phyloP scores from a whole-genome alignment of 2,797 vertebrate genomes.

The Macrochelys suwanniensis region DNA sequence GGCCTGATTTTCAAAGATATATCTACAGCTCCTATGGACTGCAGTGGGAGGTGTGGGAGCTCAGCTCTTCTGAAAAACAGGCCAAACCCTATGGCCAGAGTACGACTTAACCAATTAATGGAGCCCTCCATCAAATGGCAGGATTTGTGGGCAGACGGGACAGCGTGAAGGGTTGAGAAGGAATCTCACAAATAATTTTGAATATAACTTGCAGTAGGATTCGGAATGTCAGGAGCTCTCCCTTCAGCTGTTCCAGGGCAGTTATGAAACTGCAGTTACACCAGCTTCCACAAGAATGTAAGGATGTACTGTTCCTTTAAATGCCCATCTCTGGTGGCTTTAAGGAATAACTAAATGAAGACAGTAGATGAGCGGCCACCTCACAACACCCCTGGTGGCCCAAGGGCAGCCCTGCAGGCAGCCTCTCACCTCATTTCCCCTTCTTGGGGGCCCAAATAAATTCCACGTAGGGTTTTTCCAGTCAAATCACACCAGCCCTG shows the following conservation, averaged over 20 bases:
- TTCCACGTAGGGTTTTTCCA: too few relatives aligned
- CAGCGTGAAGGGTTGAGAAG: neutral
- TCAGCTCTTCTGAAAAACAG: neutral
- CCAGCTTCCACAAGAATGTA: slow-evolving; percentile 2
- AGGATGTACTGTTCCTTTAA: too few relatives aligned
- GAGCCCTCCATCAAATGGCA: neutral
- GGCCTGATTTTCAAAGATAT: neutral
- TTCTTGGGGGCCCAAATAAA: too few relatives aligned
- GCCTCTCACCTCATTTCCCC: too few relatives aligned
- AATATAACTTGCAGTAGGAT: neutral
- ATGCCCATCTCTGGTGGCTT: neutral
- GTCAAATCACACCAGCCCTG: too few relatives aligned
- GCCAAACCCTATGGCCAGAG: neutral
- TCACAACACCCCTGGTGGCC: too few relatives aligned
- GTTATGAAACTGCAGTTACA: neutral
- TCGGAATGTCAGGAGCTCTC: neutral
- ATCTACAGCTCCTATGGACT: neutral
- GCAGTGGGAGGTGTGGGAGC: neutral
- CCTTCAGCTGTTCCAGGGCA: neutral
- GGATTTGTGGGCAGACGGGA: neutral
- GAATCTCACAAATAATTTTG: neutral
- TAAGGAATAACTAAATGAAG: slow-evolving; percentile 32
- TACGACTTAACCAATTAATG: neutral
- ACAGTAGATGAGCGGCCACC: too few relatives aligned
- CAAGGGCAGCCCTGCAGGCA: too few relatives aligned